Base-by-base conservation (phyloP, 2,888 invertebrate species). In the Trichacis sp. region DNA sequence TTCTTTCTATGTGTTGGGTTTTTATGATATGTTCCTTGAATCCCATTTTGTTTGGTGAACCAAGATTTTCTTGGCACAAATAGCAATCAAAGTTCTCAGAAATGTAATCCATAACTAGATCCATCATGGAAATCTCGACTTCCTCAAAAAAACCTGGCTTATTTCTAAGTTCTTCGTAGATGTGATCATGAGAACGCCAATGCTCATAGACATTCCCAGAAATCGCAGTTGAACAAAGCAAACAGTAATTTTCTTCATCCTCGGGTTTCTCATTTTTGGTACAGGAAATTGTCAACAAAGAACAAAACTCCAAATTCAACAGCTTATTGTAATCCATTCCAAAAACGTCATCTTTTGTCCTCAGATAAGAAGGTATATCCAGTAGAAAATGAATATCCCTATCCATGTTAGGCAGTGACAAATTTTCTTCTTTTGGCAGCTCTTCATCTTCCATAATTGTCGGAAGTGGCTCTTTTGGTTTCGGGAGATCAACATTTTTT, bases 161-260 rank as follows among this genome's bases (percentile, higher is more conserved):
- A 5, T 53, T 33, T 20, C 47, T 24, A 20, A 50, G 24, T n/a
- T n/a, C n/a, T n/a, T n/a, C n/a, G n/a, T n/a, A n/a, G n/a, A n/a
- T n/a, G n/a, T n/a, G 67, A 1, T 14, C 20, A 8, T 19, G 12
- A 0, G 58, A 61, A 2, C 64, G 14, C 68, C 64, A 64, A 15
- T 68, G 68, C 9, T 64, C 68, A 18, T 58, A 68, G 17, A 64
- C 30, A 5, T 43, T n/a, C 29, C 54, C 20, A 3, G 29, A 11
- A 40, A 18, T 8, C 5, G 30, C 19, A 11, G 40, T 29, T 38
- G 48, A 33, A 29, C 67, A 67, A 1, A 59, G n/a, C 24, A 62
- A 15, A 17, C 67, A 67, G 20, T 46, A 62, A 18, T 12, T 43
- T 4, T 3, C 3, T 11, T 48, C 56, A 6, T n/a, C n/a, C n/a